phyloP scores from a whole-genome alignment of 1,140 invertebrate species.

The Drosophila nigromelanica region DNA sequence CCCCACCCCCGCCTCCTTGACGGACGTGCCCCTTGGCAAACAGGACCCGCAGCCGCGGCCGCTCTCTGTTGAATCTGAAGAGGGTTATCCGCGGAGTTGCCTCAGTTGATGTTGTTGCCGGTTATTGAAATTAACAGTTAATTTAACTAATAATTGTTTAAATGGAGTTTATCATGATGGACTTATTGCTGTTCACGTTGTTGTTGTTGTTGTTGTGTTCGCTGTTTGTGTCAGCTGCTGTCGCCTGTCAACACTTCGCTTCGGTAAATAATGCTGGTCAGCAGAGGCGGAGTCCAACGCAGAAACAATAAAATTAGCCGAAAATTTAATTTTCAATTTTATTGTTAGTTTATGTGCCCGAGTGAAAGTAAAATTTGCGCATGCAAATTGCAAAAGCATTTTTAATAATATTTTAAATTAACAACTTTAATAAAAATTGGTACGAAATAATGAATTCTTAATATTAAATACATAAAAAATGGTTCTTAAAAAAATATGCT shows the following conservation, averaged over 20 bases:
- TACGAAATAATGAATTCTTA: no score
- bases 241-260: constrained; percentile 67
- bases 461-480: no score
- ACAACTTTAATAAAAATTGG: no score
- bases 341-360: constrained; percentile 7
- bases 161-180: constrained; percentile 64
- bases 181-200: constrained; percentile 13
- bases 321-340: constrained; percentile 10
- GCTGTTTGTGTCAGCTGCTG: constrained; percentile 28
- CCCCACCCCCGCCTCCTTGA: not conserved
- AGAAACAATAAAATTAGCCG: constrained; percentile 15
- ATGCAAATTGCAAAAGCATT: no score
- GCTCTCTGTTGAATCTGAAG: not conserved
- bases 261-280: constrained; percentile 54
- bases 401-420: no score
- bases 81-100: not conserved
- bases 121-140: constrained; percentile 75
- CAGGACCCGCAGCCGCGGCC: constrained; percentile 43
- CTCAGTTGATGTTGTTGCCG: constrained; percentile 4
- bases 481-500: no score
- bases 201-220: constrained; percentile 15
- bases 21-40: constrained; percentile 4
- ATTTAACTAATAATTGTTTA: constrained; percentile 78
- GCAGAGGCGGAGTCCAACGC: not conserved
- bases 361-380: not conserved